A percentile compares a stretch with the other conserved stretches of the same genome.
These are phyloP conservation scores for Sturnira hondurensis DNA, from an alignment of 2,113 vertebrate species.

Conservation along the genomic window DNA sequence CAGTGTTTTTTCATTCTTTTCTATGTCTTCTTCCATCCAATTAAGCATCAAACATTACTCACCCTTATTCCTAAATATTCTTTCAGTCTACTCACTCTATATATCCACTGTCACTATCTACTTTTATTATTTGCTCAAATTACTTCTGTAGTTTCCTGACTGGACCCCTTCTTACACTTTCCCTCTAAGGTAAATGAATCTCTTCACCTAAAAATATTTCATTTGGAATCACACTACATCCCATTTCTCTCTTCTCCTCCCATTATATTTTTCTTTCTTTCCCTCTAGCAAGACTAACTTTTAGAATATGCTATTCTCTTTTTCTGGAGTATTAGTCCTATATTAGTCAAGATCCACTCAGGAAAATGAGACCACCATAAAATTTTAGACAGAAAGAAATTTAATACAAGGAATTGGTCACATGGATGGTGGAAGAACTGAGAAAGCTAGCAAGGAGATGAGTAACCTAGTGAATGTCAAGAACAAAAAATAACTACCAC, in stretches of 20 bases:
- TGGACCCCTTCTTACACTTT: neutral
- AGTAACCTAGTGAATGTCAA: neutral
- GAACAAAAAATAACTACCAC: neutral
- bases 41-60: neutral
- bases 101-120: neutral
- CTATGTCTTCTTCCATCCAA: neutral
- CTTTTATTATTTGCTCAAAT: neutral
- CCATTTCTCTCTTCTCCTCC: neutral
- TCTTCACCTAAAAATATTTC: neutral
- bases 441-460: neutral
- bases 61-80: neutral
- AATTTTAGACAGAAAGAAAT: neutral
- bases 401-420: neutral
- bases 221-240: neutral
- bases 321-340: neutral
- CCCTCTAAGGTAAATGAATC: neutral
- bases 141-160: neutral
- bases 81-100: neutral
- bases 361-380: neutral
- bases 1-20: neutral
- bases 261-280: neutral
- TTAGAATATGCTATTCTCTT: neutral
- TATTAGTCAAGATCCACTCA: neutral
- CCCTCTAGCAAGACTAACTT: neutral
- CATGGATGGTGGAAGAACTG: neutral